Evolutionary conservation across 2,797 vertebrate genomes (phyloP), one percentile per base, ranked within the genome.

Genomic region (Tenualosa thibaudeaui): DNA sequence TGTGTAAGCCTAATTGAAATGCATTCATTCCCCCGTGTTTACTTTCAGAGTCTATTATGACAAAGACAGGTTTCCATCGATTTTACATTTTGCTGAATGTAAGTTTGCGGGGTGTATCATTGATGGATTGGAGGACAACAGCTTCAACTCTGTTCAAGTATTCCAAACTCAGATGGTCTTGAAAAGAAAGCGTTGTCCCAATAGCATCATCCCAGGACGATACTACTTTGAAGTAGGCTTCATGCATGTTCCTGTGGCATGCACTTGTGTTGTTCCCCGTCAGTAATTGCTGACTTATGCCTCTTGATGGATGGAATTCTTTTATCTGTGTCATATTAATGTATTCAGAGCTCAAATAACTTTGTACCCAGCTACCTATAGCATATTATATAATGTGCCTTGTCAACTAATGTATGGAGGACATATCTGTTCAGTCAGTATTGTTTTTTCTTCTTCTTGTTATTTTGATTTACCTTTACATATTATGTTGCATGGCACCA

Each of bases 41-140:
- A 22, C 54, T 84, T 6, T 5, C 90, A 97, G 97, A 0, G 78
- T 95, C 0, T 37, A 96, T 0, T 84, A 2, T 0, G 94, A 96
- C 0, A 88, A 91, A 81, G 56, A 89, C 90, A 91, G 96, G 26
- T 89, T 91, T 82, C 97, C 96, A 0, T 83, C 24, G 24, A 86
- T 89, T 46, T 85, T 97, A 89, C 85, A 90, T 1, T 83, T 96
- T 0, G 97, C 96, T 0, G 85, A 94, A 87, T 97, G 96, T 62
- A 91, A 96, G 9, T 96, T 95, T 88, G 0, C 54, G 0, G 95
- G 96, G 53, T 97, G 97, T 87, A 91, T 97, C 78, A 92, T 94
- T 0, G n/a, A 89, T 0, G 91, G 90, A 1, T 81, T 3, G 0
- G 93, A 96, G 85, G 90, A 91, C 0, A 0, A 4, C 0, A 50